Evolutionary conservation across 2,797 vertebrate species (phyloP).

Genomic region (Ptychobarbus kaznakovi): DNA sequence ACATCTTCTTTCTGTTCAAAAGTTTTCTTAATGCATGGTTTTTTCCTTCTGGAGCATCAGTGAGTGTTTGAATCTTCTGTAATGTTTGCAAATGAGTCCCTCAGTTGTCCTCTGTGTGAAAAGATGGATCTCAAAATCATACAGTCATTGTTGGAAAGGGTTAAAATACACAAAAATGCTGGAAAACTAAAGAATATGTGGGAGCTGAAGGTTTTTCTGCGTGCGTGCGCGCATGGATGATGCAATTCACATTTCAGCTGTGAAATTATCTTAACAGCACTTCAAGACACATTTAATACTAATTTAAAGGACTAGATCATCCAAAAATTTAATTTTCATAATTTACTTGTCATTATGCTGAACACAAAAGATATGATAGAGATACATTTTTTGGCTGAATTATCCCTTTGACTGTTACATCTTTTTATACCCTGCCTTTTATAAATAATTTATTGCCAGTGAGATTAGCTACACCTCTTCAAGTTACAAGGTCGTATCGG

Average conservation of each 20-base stretch:
- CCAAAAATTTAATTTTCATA: neutral
- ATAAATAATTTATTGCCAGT: neutral
- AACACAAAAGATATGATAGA: neutral
- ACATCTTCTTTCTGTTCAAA: too few relatives aligned
- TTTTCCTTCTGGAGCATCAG: too few relatives aligned
- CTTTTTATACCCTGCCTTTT: neutral
- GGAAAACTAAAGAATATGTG: too few relatives aligned
- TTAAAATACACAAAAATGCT: too few relatives aligned
- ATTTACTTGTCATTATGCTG: neutral
- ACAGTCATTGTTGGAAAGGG: too few relatives aligned
- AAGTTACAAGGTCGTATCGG: neutral
- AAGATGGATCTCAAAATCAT: too few relatives aligned
- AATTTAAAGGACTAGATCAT: neutral
- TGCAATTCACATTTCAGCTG: neutral
- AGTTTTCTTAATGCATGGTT: too few relatives aligned
- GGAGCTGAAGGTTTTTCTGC: too few relatives aligned
- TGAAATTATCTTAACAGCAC: neutral
- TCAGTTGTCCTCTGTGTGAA: too few relatives aligned
- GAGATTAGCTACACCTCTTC: neutral
- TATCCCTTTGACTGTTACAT: neutral
- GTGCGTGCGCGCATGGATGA: neutral
- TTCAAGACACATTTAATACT: neutral
- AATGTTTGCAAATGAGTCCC: too few relatives aligned
- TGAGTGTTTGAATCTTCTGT: too few relatives aligned
- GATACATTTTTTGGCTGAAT: too few relatives aligned